A percentile compares a stretch with the other conserved stretches of the same genome.
These are phyloP conservation scores for Antechinus flavipes DNA, from an alignment of 2,113 vertebrate genomes.

Conservation along the genomic window DNA sequence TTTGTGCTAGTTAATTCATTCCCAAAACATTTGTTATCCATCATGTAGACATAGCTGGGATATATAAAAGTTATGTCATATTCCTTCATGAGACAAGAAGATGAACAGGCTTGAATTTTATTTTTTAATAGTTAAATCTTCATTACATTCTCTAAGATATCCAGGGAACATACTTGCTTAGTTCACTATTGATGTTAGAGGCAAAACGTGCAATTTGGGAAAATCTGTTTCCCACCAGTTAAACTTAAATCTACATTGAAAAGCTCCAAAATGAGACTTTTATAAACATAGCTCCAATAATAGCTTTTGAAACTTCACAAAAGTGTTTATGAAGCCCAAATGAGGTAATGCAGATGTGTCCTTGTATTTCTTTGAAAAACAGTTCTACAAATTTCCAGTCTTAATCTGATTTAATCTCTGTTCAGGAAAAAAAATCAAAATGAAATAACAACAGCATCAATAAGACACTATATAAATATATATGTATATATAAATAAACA, in stretches of 20 bases:
- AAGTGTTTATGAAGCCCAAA: background rate
- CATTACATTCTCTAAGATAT: background rate
- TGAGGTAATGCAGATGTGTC: background rate
- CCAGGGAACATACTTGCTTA: background rate
- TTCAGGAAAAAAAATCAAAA: background rate
- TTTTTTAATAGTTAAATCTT: background rate
- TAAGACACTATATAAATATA: background rate
- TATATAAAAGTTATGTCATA: background rate
- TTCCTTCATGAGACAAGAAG: background rate
- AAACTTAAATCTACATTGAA: background rate
- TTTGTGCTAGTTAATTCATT: conserved; percentile 10
- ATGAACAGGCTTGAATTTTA: background rate
- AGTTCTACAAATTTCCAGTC: background rate
- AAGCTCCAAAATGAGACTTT: background rate
- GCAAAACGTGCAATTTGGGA: conserved; percentile 13
- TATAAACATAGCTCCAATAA: background rate
- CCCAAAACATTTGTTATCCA: conserved; percentile 20
- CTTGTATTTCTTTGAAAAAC: background rate
- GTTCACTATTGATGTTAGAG: background rate
- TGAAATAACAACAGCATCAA: background rate
- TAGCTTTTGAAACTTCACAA: background rate
- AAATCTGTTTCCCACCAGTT: background rate
- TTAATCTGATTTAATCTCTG: background rate
- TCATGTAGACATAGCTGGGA: background rate
- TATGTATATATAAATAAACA: background rate